Percentiles rank a stretch among this genome's conserved stretches.
These are phyloP conservation scores for Meteorus cinctellus DNA, from an alignment of 2,888 invertebrate species.

Conservation along the genomic window DNA sequence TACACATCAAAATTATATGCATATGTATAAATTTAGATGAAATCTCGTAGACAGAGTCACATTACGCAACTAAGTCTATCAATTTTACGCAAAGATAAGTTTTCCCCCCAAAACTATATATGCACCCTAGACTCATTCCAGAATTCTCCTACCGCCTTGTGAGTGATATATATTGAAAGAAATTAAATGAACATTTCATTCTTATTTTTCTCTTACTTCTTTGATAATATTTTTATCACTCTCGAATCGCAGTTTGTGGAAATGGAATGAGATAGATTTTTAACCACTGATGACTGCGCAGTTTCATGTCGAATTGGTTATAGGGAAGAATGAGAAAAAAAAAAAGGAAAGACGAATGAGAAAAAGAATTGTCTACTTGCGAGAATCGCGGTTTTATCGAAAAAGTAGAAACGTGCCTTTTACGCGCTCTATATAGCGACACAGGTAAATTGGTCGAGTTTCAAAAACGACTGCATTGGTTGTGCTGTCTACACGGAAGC, in stretches of 20 bases:
- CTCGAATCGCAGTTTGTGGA: neutral
- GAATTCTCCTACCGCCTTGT: too few relatives aligned
- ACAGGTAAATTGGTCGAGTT: conserved; percentile 38
- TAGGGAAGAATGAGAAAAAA: conserved; percentile 38
- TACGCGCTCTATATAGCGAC: conserved; percentile 25
- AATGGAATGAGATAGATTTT: conserved; percentile 7
- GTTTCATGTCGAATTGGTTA: conserved; percentile 45
- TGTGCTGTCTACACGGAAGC: conserved; percentile 22
- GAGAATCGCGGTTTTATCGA: conserved; percentile 54
- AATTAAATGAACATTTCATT: neutral
- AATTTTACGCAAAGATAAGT: too few relatives aligned
- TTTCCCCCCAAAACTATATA: too few relatives aligned
- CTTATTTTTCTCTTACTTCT: neutral
- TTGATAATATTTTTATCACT: neutral
- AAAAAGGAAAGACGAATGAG: conserved; percentile 26
- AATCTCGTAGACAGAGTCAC: too few relatives aligned
- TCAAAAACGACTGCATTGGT: conserved; percentile 17
- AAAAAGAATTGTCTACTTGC: conserved; percentile 34
- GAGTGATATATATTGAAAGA: too few relatives aligned
- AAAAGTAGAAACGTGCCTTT: conserved; percentile 44
- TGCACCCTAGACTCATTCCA: too few relatives aligned
- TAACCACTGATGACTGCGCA: neutral
- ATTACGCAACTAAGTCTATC: too few relatives aligned
- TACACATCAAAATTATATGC: too few relatives aligned
- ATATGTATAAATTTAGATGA: too few relatives aligned